Evolutionary conservation across 2,888 invertebrate genomes (phyloP), one percentile per base, ranked within the genome.

Genomic region (Nomada goodeniana): DNA sequence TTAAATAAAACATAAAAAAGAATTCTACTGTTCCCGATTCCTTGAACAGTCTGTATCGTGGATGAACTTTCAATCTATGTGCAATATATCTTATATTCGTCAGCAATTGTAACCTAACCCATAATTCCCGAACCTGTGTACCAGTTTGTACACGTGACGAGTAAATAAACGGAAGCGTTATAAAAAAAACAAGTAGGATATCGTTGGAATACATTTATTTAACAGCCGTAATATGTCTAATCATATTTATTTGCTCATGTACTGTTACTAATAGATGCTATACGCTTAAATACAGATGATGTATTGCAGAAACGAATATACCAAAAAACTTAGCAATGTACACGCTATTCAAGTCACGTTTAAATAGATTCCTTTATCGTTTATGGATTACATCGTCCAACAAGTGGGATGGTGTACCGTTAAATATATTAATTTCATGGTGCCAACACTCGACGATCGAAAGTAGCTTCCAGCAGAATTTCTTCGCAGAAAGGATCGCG

Each of bases 271-370:
- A 90, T 92, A 91, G 90, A 91, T 88, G 89, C 92, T 93, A 93
- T 91, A 92, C 90, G 91, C 90, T 91, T 93, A 92, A 93, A 93
- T 93, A 93, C 92, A 93, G 90, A 87, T 92, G 89, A 88, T 92
- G 92, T 92, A 92, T 92, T 91, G 91, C 91, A 91, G 92, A 92
- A 92, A 91, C 90, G 88, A 91, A 91, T 90, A 92, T 92, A 91
- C 89, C 91, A 92, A 92, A 91, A 91, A 89, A 91, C 91, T 92
- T 90, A 92, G 89, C 91, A 92, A 91, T 93, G 91, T 93, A 92
- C 92, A 92, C 88, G 90, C 90, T 91, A 92, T 89, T 89, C 88
- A 91, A 91, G 89, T 86, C 88, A 86, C 36, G 86, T 91, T 91
- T 91, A 91, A 91, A 91, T 92, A 92, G 86, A 90, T 89, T 89